Base-by-base conservation (phyloP, 2,797 vertebrate genomes). In the Meda fulgida region DNA sequence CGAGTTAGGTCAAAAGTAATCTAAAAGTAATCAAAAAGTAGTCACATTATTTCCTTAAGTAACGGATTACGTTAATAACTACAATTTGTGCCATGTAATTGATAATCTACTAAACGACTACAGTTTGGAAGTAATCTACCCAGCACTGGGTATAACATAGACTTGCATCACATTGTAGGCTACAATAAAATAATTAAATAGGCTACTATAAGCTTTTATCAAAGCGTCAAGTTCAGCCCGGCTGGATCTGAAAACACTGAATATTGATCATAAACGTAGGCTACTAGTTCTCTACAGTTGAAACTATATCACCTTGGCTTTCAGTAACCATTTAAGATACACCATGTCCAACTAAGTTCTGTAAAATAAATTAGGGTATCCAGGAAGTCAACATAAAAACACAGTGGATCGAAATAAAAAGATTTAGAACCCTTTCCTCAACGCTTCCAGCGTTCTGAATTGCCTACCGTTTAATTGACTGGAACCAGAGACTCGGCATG, bases 401-500 rank as follows among this genome's bases (percentile, higher is more conserved):
- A 11, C 63, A n/a, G 19, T n/a, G 31, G 19, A 4, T 36, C 13
- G 13, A n/a, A 55, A 53, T 69, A 21, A 55, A 65, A 23, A n/a
- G 4, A 72, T 26, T 18, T 63, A 3, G 34, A 38, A 16, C 58
- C 13, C 31, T 36, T n/a, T 13, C 58, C 16, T 79, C 13, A 53
- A 84, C 60, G 69, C 11, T 31, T 34, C 48, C 67, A 78, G 46
- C 65, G 18, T 60, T 43, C 19, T 18, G 19, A 84, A 80, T 26
- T 29, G 7, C 63, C 63, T 31, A 34, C 43, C 66, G 36, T 85
- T 36, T 51, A 67, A 67, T n/a, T 19, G 58, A 82, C 58, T 48
- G 69, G 73, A 88, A 80, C 31, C 43, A 23, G 29, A 78, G 43
- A 40, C n/a, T 29, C 29, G 10, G 23, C 83, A 34, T 76, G 85